A percentile compares a stretch with the other conserved stretches of the same genome.
These are phyloP conservation scores for Argyresthia albistria DNA, from an alignment of 2,888 invertebrate species.

Conservation along the genomic window DNA sequence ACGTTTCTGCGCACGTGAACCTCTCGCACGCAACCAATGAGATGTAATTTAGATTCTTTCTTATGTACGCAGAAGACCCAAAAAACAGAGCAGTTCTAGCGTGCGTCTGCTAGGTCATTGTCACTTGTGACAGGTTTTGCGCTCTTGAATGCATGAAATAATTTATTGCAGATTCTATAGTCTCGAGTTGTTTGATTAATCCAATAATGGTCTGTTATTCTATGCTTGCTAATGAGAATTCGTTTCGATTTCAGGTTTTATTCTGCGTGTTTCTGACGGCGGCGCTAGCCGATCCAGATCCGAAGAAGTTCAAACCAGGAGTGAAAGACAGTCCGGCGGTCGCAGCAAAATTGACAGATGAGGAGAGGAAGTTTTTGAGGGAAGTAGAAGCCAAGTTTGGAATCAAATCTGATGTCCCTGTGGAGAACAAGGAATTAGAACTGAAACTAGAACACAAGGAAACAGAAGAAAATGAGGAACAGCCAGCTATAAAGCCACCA, in stretches of 20 bases:
- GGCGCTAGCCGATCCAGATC: conserved; percentile 45
- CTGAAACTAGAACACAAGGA: conserved; percentile 13
- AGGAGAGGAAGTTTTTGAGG: conserved; percentile 56
- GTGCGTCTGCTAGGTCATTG: conserved; percentile 1
- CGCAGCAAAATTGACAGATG: conserved; percentile 41
- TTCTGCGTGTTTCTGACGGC: conserved; percentile 31
- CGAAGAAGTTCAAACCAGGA: conserved; percentile 52
- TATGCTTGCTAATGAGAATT: not conserved
- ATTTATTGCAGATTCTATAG: not conserved
- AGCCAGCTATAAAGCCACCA: conserved; percentile 21
- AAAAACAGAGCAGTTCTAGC: not conserved
- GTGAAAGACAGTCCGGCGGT: conserved; percentile 27
- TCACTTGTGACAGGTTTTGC: not conserved
- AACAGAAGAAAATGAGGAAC: conserved; percentile 10
- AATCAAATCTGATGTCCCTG: conserved; percentile 37
- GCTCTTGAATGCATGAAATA: not conserved
- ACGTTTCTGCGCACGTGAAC: conserved; percentile 1
- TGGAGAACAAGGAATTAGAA: conserved; percentile 20
- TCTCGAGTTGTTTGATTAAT: not conserved
- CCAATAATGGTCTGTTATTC: not conserved
- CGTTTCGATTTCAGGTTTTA: conserved; percentile 47
- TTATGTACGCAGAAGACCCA: not conserved
- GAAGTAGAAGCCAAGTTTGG: conserved; percentile 65
- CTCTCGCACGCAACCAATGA: conserved; percentile 8
- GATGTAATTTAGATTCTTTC: conserved; percentile 6